phyloP scores from a whole-genome alignment of 2,797 vertebrate species.

The Cheirogaleus major region DNA sequence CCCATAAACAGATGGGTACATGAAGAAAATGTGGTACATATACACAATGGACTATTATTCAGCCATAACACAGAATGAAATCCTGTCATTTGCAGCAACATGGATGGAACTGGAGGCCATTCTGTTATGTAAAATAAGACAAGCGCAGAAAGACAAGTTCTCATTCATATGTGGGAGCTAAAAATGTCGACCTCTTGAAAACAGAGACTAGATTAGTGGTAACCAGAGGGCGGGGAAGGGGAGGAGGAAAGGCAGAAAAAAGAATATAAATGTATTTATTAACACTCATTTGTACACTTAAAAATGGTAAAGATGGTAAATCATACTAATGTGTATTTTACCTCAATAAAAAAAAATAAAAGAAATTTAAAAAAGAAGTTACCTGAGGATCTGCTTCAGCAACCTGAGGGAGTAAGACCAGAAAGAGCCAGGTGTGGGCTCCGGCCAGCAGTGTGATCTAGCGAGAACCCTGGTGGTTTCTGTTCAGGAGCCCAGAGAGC shows the following conservation, averaged over 20 bases:
- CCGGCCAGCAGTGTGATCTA: neutral
- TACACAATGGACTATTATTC: neutral
- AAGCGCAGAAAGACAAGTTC: neutral
- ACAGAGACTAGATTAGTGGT: neutral
- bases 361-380: neutral
- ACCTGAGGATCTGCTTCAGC: neutral
- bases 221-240: neutral
- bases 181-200: neutral
- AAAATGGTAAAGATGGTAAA: neutral
- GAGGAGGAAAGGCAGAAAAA: neutral
- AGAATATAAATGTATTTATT: neutral
- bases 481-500: neutral
- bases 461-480: neutral
- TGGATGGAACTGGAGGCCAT: neutral
- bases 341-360: neutral
- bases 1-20: neutral
- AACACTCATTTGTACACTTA: neutral
- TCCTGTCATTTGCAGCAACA: neutral
- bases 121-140: neutral
- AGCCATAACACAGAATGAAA: neutral
- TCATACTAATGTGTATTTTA: neutral
- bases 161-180: neutral
- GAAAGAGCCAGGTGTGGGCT: neutral
- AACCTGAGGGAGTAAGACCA: neutral
- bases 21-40: neutral